Conservation (phyloP, 2,888 invertebrate genomes). For the Dicyrtoma fusca region DNA sequence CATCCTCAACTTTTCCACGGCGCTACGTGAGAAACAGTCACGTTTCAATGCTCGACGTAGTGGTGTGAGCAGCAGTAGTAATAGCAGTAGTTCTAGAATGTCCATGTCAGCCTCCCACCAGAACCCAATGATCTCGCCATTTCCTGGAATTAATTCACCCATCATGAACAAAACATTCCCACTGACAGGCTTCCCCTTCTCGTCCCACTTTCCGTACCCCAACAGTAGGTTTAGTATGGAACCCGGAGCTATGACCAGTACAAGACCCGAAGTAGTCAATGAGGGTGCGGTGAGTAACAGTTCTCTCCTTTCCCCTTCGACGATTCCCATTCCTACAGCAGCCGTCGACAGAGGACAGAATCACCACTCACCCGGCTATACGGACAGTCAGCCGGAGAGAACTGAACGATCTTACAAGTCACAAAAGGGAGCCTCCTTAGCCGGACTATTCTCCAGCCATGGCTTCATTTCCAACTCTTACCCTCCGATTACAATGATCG, state of each 20-base stretch:
- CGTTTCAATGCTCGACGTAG: conserved; percentile 9
- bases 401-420: too few species aligned
- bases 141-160: conserved; percentile 22
- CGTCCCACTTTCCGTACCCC: conserved; percentile 12
- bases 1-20: neutral
- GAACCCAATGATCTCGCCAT: conserved; percentile 7
- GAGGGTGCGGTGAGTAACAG: neutral
- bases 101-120: conserved; percentile 15
- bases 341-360: too few species aligned
- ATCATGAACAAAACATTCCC: conserved; percentile 27
- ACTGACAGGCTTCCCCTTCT: conserved; percentile 12
- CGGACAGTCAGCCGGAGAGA: too few species aligned
- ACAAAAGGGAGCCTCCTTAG: too few species aligned
- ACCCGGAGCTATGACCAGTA: neutral
- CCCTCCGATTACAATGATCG: conserved; percentile 34
- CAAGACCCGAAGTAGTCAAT: neutral
- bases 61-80: neutral
- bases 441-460: too few species aligned
- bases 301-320: too few species aligned
- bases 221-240: conserved; percentile 13
- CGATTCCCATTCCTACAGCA: neutral
- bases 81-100: neutral
- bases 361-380: too few species aligned
- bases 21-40: neutral
- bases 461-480: neutral